Conservation (phyloP, 2,797 vertebrate species). For the Varecia variegata region DNA sequence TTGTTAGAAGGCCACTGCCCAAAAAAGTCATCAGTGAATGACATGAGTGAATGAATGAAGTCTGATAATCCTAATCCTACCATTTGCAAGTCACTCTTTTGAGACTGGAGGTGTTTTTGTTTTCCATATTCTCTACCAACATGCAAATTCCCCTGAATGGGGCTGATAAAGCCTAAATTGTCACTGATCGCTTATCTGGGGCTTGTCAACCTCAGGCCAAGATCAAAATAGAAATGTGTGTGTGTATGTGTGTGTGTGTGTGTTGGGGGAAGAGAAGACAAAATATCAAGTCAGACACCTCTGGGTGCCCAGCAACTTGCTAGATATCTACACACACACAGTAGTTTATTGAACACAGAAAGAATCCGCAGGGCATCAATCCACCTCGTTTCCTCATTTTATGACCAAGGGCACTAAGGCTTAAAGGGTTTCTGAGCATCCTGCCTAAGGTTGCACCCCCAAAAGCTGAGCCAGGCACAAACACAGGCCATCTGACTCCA, state of each 20-base stretch:
- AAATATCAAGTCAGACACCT: background rate
- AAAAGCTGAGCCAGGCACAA: background rate
- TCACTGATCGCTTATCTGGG: background rate
- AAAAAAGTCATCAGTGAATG: background rate
- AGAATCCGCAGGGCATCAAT: fast-evolving
- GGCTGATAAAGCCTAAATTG: background rate
- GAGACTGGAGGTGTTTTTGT: background rate
- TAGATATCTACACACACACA: background rate
- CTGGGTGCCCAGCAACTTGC: background rate
- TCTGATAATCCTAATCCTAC: background rate
- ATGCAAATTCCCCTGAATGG: slow-evolving; percentile 23
- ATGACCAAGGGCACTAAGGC: background rate
- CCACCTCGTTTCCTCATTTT: background rate
- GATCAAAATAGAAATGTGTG: background rate
- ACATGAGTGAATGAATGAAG: background rate
- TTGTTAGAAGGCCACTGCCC: background rate
- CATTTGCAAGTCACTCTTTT: background rate
- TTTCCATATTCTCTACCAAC: background rate
- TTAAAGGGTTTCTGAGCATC: background rate
- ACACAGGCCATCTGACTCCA: fast-evolving
- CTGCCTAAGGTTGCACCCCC: background rate
- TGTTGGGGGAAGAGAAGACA: background rate
- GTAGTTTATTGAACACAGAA: background rate
- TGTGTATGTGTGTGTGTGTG: background rate
- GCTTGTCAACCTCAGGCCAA: background rate